Evolutionary conservation across 1,140 invertebrate species (phyloP), one percentile per base, ranked within the genome.

Genomic region (Homarus americanus): DNA sequence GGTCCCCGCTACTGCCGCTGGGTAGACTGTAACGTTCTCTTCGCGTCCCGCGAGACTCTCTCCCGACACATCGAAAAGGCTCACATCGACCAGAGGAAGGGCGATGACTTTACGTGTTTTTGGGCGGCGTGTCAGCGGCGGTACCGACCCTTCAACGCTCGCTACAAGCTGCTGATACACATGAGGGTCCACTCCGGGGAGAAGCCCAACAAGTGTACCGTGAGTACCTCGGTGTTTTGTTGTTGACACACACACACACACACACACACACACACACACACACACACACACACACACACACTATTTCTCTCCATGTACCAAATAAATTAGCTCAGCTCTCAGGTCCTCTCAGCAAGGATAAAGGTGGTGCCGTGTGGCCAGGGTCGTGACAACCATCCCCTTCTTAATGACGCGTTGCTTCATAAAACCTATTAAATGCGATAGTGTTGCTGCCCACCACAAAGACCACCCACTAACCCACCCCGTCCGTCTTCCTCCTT

Each of bases 151-250:
- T 99, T 99, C 94, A 99, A 99, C 94, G 98, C 98, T 0, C 95
- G 98, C 82, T 99, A 99, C 95, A 99, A 99, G 94, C 95, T 99
- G 9, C 96, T 99, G 12, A 99, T 99, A 88, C 98, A 99, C 94
- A 99, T 99, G 98, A 95, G 99, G 87, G 95, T 98, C 83, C 99
- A 99, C 94, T 99, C 99, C 0, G 99, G 99, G 9, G 99, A 99
- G 95, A 99, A 99, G 94, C 99, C 99, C 3, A 98, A 99, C 94
- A 98, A 98, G 94, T 99, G 99, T 95, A 99, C 98, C 41, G 99
- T 99, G 96, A 97, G 97, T 96, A 69, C 4, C 7, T 17, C 24
- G 17, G 34, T 20, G 58, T 63, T 0, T 40, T 41, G 2, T 76
- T 24, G 1, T 49, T 49, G 1, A 49, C 44, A 49, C 44, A 49